phyloP scores from a whole-genome alignment of 2,113 vertebrate species.

The Oreochromis aureus region DNA sequence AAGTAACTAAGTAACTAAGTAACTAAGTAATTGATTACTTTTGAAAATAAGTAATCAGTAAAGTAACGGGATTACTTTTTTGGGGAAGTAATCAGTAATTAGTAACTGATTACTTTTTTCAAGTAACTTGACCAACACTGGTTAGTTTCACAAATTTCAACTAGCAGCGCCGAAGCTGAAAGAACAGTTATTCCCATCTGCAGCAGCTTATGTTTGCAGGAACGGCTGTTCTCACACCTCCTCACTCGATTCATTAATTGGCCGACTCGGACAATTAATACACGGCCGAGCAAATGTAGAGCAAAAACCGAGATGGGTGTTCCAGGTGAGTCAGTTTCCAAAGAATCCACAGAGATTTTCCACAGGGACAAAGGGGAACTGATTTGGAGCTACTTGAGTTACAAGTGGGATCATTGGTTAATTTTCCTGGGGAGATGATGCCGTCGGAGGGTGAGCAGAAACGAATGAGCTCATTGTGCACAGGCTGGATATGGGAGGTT shows the following conservation, averaged over 20 bases:
- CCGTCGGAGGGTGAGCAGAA: not conserved
- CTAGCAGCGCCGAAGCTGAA: accelerated
- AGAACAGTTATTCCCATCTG: accelerated
- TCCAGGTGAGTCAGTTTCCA: not conserved
- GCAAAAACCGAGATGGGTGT: not conserved
- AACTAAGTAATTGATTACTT: too few species aligned
- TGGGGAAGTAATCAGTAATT: too few species aligned
- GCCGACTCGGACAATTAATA: not conserved
- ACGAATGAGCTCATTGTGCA: not conserved
- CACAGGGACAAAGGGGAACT: not conserved
- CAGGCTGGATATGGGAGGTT: not conserved
- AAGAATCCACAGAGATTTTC: not conserved
- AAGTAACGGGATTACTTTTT: too few species aligned
- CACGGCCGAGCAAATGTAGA: not conserved
- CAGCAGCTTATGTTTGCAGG: not conserved
- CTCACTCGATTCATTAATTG: not conserved
- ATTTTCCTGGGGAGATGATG: not conserved
- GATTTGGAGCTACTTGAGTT: not conserved
- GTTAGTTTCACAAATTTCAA: accelerated
- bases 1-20: too few species aligned
- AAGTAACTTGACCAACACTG: too few species aligned
- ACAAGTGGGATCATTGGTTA: not conserved
- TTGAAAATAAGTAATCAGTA: too few species aligned
- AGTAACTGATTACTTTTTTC: too few species aligned
- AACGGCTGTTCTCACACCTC: not conserved